These are phyloP conservation scores for Hemitrygon akajei DNA, from an alignment of 2,797 vertebrate species.

Conservation along the genomic window DNA sequence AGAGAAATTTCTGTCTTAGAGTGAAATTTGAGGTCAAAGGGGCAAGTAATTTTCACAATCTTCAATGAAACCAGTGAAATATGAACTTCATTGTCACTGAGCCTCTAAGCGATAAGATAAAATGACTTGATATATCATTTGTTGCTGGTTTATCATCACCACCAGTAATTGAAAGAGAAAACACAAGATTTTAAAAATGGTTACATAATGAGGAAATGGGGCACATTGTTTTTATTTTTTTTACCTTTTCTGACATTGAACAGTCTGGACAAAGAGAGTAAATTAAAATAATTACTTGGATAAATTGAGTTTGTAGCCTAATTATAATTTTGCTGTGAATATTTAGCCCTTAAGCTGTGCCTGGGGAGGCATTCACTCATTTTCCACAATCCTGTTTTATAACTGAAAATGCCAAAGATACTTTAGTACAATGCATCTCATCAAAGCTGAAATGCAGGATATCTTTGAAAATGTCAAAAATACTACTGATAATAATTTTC, in stretches of 20 bases:
- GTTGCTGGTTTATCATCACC: conserved; percentile 72
- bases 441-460: conserved; percentile 26
- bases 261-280: conserved; percentile 54
- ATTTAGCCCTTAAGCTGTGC: conserved; percentile 37
- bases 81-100: conserved; percentile 78
- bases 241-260: conserved; percentile 52
- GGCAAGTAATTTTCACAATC: conserved; percentile 78
- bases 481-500: conserved; percentile 25
- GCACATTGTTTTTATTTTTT: conserved; percentile 56
- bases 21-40: conserved; percentile 77
- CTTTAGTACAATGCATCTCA: conserved; percentile 24
- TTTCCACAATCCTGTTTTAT: conserved; percentile 26
- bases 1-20: conserved; percentile 78
- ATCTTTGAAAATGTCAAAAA: conserved; percentile 14
- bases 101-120: conserved; percentile 75
- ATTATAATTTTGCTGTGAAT: conserved; percentile 38
- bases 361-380: conserved; percentile 27
- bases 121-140: conserved; percentile 80
- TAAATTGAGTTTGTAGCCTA: conserved; percentile 63
- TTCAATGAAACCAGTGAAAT: conserved; percentile 75
- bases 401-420: conserved; percentile 20
- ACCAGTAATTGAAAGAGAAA: conserved; percentile 72
- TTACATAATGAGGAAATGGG: conserved; percentile 62
- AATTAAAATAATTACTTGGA: conserved; percentile 66
- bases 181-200: conserved; percentile 53